phyloP scores from a whole-genome alignment of 2,113 vertebrate genomes.

The Psophia crepitans region DNA sequence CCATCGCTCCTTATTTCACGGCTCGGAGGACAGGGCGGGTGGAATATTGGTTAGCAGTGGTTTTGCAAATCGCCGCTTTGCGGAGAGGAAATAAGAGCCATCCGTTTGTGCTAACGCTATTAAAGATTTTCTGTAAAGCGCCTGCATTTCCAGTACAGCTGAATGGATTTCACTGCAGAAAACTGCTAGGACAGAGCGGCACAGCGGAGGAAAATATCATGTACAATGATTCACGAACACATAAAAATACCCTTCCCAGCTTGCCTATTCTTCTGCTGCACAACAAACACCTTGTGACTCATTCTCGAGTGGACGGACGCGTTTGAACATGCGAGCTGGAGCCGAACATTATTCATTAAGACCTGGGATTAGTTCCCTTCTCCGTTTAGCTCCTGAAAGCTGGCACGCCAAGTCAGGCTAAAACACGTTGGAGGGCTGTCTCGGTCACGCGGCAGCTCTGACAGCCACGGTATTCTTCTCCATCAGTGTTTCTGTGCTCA shows the following conservation, averaged over 20 bases:
- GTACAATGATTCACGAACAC: conserved; percentile 74
- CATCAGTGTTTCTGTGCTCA: neutral
- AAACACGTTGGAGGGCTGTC: neutral
- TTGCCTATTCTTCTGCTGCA: conserved; percentile 39
- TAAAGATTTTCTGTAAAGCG: conserved; percentile 83
- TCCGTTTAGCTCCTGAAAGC: neutral
- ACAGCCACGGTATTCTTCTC: neutral
- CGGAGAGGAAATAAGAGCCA: conserved; percentile 74
- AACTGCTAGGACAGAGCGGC: conserved; percentile 67
- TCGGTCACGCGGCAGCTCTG: neutral
- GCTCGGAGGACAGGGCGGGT: neutral
- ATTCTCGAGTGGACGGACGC: neutral
- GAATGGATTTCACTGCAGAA: conserved; percentile 78
- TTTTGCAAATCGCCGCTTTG: conserved; percentile 71
- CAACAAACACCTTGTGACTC: conserved; percentile 42
- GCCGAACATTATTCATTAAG: conserved; percentile 4
- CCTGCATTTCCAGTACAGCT: conserved; percentile 70
- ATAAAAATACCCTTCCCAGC: conserved; percentile 56
- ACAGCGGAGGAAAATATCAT: conserved; percentile 74
- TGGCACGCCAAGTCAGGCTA: neutral
- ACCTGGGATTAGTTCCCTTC: neutral
- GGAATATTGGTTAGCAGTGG: conserved; percentile 58
- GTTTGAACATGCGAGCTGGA: neutral
- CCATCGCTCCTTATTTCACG: neutral
- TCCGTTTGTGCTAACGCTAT: conserved; percentile 72